These are phyloP conservation scores for Schizaphis graminum DNA, from an alignment of 2,888 invertebrate species.

Conservation along the genomic window DNA sequence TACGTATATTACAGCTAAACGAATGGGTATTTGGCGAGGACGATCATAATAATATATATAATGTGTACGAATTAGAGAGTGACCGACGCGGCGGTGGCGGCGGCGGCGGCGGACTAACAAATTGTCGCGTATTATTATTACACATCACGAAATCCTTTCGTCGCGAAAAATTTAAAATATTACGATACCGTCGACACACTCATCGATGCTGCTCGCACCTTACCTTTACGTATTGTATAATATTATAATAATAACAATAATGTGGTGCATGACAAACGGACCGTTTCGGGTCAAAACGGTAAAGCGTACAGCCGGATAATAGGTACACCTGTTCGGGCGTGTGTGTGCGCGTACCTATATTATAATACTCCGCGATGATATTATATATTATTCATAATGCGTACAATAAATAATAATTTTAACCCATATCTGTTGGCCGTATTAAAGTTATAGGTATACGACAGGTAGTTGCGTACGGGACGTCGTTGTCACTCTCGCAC, in stretches of 20 bases:
- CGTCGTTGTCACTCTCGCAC: background rate
- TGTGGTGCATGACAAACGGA: background rate
- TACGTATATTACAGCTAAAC: background rate
- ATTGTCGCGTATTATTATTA: background rate
- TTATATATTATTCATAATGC: background rate
- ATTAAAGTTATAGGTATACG: background rate
- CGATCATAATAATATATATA: background rate
- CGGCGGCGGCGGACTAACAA: background rate
- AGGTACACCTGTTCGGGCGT: background rate
- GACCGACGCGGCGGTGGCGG: background rate
- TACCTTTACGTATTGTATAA: background rate
- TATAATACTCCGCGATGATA: background rate
- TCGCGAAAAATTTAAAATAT: background rate
- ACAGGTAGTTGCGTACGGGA: background rate
- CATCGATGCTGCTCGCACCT: background rate
- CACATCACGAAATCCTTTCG: background rate
- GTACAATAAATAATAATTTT: background rate
- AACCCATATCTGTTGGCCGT: background rate
- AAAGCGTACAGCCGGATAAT: background rate
- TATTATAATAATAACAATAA: background rate
- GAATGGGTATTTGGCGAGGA: background rate
- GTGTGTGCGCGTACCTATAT: background rate
- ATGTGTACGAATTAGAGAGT: background rate
- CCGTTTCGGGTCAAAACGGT: conserved; percentile 13
- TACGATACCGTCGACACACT: background rate